phyloP scores from a whole-genome alignment of 2,888 invertebrate genomes.

The Nemoura dubitans region DNA sequence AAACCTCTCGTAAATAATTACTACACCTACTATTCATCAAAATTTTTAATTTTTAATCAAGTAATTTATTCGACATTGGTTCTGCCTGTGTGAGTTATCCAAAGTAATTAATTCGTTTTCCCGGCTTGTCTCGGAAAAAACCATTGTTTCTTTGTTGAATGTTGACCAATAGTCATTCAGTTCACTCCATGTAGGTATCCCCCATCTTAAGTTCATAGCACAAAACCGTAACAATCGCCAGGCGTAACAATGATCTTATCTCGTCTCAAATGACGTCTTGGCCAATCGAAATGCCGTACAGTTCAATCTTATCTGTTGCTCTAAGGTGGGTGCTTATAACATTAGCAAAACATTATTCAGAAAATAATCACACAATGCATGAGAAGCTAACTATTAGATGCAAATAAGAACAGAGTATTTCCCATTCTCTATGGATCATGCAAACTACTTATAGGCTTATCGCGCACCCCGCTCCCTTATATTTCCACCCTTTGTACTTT shows the following conservation, averaged over 20 bases:
- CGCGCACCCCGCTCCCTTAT: neutral
- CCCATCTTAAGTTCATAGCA: neutral
- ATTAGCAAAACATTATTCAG: conserved; percentile 5
- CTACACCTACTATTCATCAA: conserved; percentile 5
- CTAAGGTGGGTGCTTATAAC: conserved; percentile 3
- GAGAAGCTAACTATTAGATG: neutral
- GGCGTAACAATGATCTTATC: conserved; percentile 27
- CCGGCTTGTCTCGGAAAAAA: neutral
- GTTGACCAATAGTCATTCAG: conserved; percentile 21
- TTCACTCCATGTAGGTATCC: conserved; percentile 1
- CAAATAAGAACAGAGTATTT: neutral
- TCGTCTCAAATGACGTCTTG: neutral
- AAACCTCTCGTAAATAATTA: neutral
- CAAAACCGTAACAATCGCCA: conserved; percentile 21
- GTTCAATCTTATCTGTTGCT: conserved; percentile 12
- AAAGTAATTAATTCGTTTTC: conserved; percentile 25
- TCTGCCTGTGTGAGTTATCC: conserved; percentile 13
- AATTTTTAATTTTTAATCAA: neutral
- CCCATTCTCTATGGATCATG: neutral
- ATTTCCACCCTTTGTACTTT: conserved; percentile 7
- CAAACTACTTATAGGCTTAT: neutral
- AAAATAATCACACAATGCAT: conserved; percentile 12
- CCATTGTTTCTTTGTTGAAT: conserved; percentile 20
- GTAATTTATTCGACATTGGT: conserved; percentile 17
- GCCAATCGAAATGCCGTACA: conserved; percentile 8